Base-by-base conservation (phyloP, 2,797 vertebrate genomes). In the Pyrrhura leucotis region DNA sequence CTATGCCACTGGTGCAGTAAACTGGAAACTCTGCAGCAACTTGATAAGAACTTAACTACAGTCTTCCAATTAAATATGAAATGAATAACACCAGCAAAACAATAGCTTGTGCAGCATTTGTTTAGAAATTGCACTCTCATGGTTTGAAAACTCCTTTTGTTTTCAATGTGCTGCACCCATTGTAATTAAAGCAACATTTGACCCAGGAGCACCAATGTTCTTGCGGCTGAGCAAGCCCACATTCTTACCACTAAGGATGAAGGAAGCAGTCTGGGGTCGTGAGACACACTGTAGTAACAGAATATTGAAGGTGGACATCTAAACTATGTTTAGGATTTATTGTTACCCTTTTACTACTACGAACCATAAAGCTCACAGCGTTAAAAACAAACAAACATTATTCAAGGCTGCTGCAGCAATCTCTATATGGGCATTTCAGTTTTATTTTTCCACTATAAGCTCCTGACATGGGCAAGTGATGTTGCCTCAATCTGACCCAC, bases 21-120 rank as follows among this genome's bases (percentile, higher is more conserved):
- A 81, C 33, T 45, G 44, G 71, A 95, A 96, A 94, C 65, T 90
- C 94, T 96, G 87, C 88, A 92, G 62, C 25, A 93, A 89, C 42
- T 42, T 39, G 93, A 71, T 94, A 95, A 95, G 40, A 92, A 73
- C 62, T 85, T 75, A 95, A 92, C 79, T 84, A 72, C 28, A n/a
- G 54, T 35, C 51, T 93, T 88, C 50, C 50, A 86, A 84, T 79
- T 91, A 93, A 95, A 86, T 20, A 87, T 22, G 6, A 92, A 88
- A 91, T 53, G 2, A 91, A 25, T 75, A 75, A 93, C 40, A 77
- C 28, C 74, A 67, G 40, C 68, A 82, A 66, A 93, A 87, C 56
- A 95, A 87, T 69, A 73, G 39, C 44, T 81, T 63, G 29, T 69
- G 45, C 31, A 66, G 62, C 29, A 68, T 66, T 59, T 76, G 28